Base-by-base conservation (phyloP, 2,797 vertebrate species). In the Pseudochaenichthys georgianus region DNA sequence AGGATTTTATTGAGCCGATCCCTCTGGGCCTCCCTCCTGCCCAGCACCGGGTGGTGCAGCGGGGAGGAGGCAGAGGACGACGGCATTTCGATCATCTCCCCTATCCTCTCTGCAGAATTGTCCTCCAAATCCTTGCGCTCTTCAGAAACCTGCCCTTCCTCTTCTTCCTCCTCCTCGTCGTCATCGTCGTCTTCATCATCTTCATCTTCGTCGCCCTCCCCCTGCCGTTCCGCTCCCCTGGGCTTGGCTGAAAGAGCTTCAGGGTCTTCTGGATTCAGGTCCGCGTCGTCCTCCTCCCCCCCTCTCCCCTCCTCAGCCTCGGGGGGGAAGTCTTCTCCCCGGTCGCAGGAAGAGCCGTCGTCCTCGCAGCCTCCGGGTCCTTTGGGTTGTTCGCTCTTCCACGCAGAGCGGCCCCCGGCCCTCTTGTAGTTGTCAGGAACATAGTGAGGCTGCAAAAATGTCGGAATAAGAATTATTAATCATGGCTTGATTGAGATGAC, bases 351-450 rank as follows among this genome's bases (percentile, higher is more conserved):
- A 80, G 95, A 74, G 87, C 77, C 92, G 28, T 98, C 97, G 0
- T 98, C 98, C 42, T 97, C 97, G 12, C 83, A 94, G 90, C 86
- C 88, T 75, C 73, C 84, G 0, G 70, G 89, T 2, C 95, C 93
- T 91, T 99, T 99, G 5, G 97, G 94, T 41, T 95, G 95, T 31
- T 99, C 97, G 0, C 95, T 96, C 87, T 99, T 99, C 98, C 98
- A 99, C 58, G 98, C 97, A 0, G 98, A 99, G 45, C 98, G 96
- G 13, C 98, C 98, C 1, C 98, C 98, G 0, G 99, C 99, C 80
- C 98, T 95, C 94, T 99, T 99, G 93, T 99, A 99, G 94, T 97
- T 99, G 94, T 99, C 98, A 4, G 98, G 98, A 73, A 99, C 97
- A 6, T 99, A 98, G 92, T 99, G 98, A 93, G 98, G 98, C 98